Percentiles rank a stretch among this genome's conserved stretches.
Evolutionary conservation across 2,797 vertebrate species (phyloP).

Genomic region (Loris lydekkerianus): DNA sequence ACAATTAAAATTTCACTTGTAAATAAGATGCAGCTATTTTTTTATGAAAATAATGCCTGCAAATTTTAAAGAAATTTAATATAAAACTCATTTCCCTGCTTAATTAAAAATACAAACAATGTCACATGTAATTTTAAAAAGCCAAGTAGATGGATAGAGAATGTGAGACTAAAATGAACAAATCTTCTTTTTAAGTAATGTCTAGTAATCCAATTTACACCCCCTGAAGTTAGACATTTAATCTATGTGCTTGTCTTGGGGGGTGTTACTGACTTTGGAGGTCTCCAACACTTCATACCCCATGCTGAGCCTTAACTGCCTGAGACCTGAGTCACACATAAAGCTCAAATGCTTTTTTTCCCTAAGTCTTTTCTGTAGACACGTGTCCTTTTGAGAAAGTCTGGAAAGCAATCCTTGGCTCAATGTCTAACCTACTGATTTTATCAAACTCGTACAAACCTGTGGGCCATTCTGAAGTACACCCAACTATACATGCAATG

Average conservation of each 20-base stretch:
- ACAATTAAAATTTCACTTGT: slow-evolving; percentile 64
- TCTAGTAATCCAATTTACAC: not conserved
- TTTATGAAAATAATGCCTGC: slow-evolving; percentile 58
- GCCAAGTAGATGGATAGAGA: slow-evolving; percentile 7
- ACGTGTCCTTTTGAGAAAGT: not conserved
- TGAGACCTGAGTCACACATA: not conserved
- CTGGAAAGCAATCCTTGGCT: not conserved
- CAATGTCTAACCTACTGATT: not conserved
- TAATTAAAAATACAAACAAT: slow-evolving; percentile 73
- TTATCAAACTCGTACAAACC: not conserved
- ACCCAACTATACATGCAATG: not conserved
- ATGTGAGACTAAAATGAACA: not conserved
- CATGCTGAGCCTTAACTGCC: not conserved
- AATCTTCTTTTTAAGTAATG: not conserved
- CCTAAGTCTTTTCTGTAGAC: slow-evolving; percentile 31
- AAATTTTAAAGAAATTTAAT: slow-evolving; percentile 68
- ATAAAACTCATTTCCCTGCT: slow-evolving; percentile 49
- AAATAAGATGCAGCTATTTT: slow-evolving; percentile 63
- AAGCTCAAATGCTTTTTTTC: not conserved
- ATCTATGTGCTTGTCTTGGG: not conserved
- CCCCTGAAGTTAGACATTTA: not conserved
- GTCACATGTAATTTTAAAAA: slow-evolving; percentile 43
- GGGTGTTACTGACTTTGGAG: not conserved
- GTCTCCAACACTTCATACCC: not conserved
- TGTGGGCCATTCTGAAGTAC: not conserved